Percentiles rank a stretch among this genome's conserved stretches.
These are phyloP conservation scores for Latheticus oryzae DNA, from an alignment of 2,888 invertebrate genomes.

Conservation along the genomic window DNA sequence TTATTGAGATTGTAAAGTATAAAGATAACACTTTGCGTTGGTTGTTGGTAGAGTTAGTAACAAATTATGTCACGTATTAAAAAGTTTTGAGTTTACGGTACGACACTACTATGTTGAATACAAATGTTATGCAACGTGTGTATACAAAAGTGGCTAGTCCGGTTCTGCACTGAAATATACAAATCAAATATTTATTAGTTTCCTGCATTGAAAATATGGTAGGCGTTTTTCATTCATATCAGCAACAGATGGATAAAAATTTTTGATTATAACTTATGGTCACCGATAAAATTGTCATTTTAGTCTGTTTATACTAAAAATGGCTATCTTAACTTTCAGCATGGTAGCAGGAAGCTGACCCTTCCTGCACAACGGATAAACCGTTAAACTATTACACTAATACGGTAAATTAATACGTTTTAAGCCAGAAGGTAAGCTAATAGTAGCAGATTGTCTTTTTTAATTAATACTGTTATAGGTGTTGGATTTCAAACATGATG, in stretches of 20 bases:
- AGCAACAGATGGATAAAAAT: conserved; percentile 38
- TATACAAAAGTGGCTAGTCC: conserved; percentile 34
- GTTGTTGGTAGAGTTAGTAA: conserved; percentile 16
- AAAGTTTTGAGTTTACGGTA: conserved; percentile 30
- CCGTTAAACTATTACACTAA: conserved; percentile 34
- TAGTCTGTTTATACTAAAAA: conserved; percentile 14
- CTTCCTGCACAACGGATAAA: conserved; percentile 12
- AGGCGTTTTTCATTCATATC: conserved; percentile 40
- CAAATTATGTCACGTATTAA: conserved; percentile 36
- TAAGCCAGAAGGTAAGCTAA: conserved; percentile 30
- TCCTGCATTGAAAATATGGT: conserved; percentile 33
- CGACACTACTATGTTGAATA: conserved; percentile 32
- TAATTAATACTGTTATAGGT: conserved; percentile 46
- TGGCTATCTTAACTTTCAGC: conserved; percentile 5
- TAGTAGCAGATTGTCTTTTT: conserved; percentile 31
- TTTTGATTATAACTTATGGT: conserved; percentile 34
- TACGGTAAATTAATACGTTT: conserved; percentile 35
- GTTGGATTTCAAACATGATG: conserved; percentile 48
- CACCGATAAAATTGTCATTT: conserved; percentile 24
- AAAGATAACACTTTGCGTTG: conserved; percentile 26
- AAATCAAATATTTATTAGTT: conserved; percentile 44
- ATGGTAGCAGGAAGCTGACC: conserved; percentile 20
- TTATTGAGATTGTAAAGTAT: conserved; percentile 8
- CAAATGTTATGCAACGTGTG: conserved; percentile 40
- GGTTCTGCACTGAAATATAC: conserved; percentile 40